Conservation (phyloP, 2,797 vertebrate genomes). For the Paratrypauchen microcephalus region DNA sequence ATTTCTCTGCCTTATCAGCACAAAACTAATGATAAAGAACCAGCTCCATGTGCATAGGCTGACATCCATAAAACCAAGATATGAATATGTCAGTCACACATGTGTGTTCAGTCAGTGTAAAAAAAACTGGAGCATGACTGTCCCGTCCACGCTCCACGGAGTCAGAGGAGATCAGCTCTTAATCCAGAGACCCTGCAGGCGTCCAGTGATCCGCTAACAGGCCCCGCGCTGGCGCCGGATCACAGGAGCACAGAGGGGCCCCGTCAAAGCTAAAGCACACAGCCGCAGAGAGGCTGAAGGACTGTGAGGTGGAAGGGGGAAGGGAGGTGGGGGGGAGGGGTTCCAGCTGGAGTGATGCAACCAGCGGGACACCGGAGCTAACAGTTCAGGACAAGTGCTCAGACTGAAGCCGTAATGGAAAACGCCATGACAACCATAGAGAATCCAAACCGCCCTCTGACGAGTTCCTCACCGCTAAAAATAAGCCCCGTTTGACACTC, state of each 20-base stretch:
- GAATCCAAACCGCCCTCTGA: conserved; percentile 30
- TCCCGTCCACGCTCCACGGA: conserved; percentile 24
- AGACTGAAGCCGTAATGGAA: conserved; percentile 7
- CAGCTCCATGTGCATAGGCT: too few species aligned
- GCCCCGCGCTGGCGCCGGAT: conserved; percentile 49
- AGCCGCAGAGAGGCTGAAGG: conserved; percentile 24
- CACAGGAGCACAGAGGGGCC: conserved; percentile 48
- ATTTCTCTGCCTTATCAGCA: too few species aligned
- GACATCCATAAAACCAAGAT: not conserved
- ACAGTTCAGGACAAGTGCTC: conserved; percentile 16
- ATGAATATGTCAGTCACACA: not conserved
- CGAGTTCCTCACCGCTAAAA: conserved; percentile 32
- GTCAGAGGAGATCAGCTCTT: conserved; percentile 56
- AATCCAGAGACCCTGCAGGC: conserved; percentile 55
- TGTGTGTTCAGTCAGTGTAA: conserved; percentile 6
- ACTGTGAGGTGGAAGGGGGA: not conserved
- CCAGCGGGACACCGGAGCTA: conserved; percentile 42
- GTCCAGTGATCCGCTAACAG: conserved; percentile 46
- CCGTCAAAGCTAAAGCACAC: conserved; percentile 39
- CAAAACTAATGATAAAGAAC: not conserved
- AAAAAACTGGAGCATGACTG: conserved; percentile 42
- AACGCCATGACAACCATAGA: conserved; percentile 25
- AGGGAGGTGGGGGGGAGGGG: not conserved
- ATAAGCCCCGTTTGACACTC: conserved; percentile 29
- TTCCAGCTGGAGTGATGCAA: conserved; percentile 23